Conservation (phyloP, 1,140 invertebrate species). For the Microplitis mediator region DNA sequence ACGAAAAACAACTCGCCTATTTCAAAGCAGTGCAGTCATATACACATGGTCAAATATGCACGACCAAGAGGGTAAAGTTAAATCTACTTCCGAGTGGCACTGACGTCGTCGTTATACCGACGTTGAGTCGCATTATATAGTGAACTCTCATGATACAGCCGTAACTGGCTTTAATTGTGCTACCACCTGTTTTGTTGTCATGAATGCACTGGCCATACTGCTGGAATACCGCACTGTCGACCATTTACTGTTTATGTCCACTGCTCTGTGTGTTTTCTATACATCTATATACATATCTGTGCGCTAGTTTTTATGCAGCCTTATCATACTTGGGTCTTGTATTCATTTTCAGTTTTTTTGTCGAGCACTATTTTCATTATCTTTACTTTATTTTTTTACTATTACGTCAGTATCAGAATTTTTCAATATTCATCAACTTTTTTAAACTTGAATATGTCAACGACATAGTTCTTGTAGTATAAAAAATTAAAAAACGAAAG, state of each 20-base stretch:
- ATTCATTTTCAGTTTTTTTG: too few relatives aligned
- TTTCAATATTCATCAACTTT: too few relatives aligned
- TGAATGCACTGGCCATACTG: conserved; percentile 11
- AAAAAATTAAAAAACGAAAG: too few relatives aligned
- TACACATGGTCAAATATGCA: not conserved
- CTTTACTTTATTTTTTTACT: too few relatives aligned
- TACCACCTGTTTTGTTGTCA: conserved; percentile 49
- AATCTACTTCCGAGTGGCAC: not conserved
- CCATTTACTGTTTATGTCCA: conserved; percentile 42
- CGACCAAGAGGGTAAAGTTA: not conserved
- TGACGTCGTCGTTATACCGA: not conserved
- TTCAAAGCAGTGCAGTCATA: not conserved
- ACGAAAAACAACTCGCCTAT: too few relatives aligned
- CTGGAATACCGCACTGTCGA: conserved; percentile 36
- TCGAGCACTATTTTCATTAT: too few relatives aligned
- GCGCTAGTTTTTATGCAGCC: too few relatives aligned
- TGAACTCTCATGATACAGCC: conserved; percentile 43
- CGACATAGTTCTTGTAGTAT: too few relatives aligned
- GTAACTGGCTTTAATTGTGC: conserved; percentile 56
- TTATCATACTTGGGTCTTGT: too few relatives aligned
- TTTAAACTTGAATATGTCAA: too few relatives aligned
- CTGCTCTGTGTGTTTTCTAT: not conserved
- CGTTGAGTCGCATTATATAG: not conserved
- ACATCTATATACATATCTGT: not conserved
- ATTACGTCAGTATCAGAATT: too few relatives aligned